A percentile compares a stretch with the other conserved stretches of the same genome.
These are phyloP conservation scores for Dolomedes plantarius DNA, from an alignment of 2,888 invertebrate species.

Conservation along the genomic window DNA sequence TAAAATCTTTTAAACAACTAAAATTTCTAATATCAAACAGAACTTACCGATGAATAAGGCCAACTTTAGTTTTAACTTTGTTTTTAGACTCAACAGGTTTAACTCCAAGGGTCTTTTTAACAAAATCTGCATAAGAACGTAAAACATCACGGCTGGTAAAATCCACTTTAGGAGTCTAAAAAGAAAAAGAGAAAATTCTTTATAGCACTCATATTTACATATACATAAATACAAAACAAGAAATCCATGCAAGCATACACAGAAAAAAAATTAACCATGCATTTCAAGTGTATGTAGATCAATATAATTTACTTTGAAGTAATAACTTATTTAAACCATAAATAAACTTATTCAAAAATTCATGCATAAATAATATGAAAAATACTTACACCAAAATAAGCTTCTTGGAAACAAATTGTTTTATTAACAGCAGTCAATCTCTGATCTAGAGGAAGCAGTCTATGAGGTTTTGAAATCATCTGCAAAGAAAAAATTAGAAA, in stretches of 20 bases:
- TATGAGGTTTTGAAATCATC: constrained; percentile 65
- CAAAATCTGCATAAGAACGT: constrained; percentile 58
- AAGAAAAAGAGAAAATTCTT: constrained; percentile 16
- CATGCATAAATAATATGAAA: no score
- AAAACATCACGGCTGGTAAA: constrained; percentile 55
- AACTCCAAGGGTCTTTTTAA: constrained; percentile 56
- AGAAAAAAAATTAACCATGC: no score
- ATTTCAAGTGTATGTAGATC: no score
- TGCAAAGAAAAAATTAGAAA: constrained; percentile 17
- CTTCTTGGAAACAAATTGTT: constrained; percentile 73
- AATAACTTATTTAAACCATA: no score
- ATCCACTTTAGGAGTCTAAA: constrained; percentile 69
- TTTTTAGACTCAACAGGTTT: constrained; percentile 26
- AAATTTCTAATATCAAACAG: constrained; percentile 3
- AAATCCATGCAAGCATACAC: no score
- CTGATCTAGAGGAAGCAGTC: constrained; percentile 70
- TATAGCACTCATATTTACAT: neutral
- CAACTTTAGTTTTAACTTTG: constrained; percentile 57
- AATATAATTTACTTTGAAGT: no score
- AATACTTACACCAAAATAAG: constrained; percentile 72
- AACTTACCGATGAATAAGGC: constrained; percentile 70
- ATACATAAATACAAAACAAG: neutral
- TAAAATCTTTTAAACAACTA: neutral
- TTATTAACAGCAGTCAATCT: constrained; percentile 72
- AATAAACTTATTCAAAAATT: no score